Conservation (phyloP, 1,140 invertebrate species). For the Nomia melanderi region DNA sequence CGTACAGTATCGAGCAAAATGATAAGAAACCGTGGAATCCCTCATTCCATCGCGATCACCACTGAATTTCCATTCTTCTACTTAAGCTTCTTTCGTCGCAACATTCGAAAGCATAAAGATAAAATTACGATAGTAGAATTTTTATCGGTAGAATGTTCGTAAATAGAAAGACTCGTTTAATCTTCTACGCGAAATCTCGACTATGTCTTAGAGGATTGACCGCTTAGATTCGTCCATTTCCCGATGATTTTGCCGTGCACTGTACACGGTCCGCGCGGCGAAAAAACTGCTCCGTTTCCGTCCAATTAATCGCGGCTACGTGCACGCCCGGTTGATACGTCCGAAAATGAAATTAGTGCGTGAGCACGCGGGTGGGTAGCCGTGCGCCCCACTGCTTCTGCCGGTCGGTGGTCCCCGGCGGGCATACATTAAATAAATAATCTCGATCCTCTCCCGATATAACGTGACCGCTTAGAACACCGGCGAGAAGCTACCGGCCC, state of each 20-base stretch:
- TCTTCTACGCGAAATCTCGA: too few relatives aligned
- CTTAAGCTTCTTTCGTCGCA: too few relatives aligned
- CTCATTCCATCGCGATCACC: too few relatives aligned
- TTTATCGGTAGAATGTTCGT: too few relatives aligned
- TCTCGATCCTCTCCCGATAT: conserved; percentile 41
- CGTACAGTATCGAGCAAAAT: too few relatives aligned
- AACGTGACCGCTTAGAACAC: conserved; percentile 60
- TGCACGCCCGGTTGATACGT: conserved; percentile 23
- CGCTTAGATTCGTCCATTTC: too few relatives aligned
- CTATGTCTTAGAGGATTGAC: too few relatives aligned
- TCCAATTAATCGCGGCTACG: conserved; percentile 16
- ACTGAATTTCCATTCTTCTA: too few relatives aligned
- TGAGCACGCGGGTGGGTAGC: conserved; percentile 51
- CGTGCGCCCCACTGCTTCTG: conserved; percentile 55
- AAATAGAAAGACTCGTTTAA: too few relatives aligned
- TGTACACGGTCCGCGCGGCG: not conserved
- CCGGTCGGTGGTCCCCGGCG: conserved; percentile 59
- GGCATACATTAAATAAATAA: conserved; percentile 66
- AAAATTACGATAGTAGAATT: too few relatives aligned
- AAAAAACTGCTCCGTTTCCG: conserved; percentile 37
- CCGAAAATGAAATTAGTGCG: conserved; percentile 64
- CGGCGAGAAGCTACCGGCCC: conserved; percentile 56
- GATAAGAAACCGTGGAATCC: not conserved
- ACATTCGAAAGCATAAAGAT: too few relatives aligned
- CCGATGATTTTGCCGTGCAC: not conserved